Conservation (phyloP, 2,113 vertebrate genomes). For the Bagarius yarrelli region DNA sequence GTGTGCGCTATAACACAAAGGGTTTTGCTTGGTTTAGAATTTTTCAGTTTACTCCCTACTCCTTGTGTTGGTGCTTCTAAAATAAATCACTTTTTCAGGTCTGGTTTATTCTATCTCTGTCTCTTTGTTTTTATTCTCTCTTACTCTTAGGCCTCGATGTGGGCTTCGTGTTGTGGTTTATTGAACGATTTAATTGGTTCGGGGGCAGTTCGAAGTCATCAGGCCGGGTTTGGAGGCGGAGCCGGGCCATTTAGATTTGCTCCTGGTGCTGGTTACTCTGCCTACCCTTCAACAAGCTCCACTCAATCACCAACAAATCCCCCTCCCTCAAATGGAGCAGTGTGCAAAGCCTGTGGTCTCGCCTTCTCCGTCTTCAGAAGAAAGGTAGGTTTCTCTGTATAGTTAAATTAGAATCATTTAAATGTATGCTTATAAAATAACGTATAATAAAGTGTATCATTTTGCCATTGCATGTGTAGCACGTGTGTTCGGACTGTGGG, state of each 20-base stretch:
- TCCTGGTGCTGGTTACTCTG: slow-evolving; percentile 82
- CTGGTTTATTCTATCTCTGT: neutral
- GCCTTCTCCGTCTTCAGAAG: slow-evolving; percentile 94
- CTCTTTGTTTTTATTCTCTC: neutral
- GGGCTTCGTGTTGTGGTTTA: slow-evolving; percentile 96
- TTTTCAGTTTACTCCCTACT: neutral
- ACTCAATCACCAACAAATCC: slow-evolving; percentile 68
- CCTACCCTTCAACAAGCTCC: slow-evolving; percentile 82
- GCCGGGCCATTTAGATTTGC: slow-evolving; percentile 90
- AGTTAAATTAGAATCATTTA: neutral
- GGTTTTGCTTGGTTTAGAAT: neutral
- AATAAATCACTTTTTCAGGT: neutral
- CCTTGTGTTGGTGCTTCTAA: too few species aligned
- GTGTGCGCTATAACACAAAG: neutral
- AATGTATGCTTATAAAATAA: neutral
- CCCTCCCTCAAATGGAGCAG: slow-evolving; percentile 75
- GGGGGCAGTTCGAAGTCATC: slow-evolving; percentile 89
- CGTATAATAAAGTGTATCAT: neutral
- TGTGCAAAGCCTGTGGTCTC: slow-evolving; percentile 93
- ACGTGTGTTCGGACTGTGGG: slow-evolving; percentile 92
- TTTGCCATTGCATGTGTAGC: slow-evolving; percentile 65
- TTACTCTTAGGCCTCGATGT: slow-evolving; percentile 88
- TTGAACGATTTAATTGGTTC: slow-evolving; percentile 99
- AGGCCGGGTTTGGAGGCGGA: slow-evolving; percentile 83
- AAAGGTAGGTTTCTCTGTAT: slow-evolving; percentile 74